A percentile compares a stretch with the other conserved stretches of the same genome.
phyloP scores from a whole-genome alignment of 2,113 vertebrate species.

The Oenanthe oenanthe region DNA sequence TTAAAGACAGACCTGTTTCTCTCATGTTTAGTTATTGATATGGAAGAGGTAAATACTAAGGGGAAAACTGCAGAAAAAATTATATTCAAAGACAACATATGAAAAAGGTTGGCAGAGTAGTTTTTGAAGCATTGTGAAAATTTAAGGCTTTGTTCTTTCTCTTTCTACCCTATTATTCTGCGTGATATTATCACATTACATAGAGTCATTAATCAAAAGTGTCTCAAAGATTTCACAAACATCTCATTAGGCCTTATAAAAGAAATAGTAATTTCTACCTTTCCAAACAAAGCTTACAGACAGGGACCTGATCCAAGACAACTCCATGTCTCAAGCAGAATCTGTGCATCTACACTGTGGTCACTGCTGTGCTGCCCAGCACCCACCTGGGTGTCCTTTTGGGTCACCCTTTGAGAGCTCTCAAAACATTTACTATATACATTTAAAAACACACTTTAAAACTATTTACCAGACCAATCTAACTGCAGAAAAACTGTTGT shows the following conservation, averaged over 20 bases:
- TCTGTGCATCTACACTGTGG: too few relatives aligned
- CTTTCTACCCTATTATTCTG: background rate
- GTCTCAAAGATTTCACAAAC: conserved; percentile 21
- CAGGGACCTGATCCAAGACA: background rate
- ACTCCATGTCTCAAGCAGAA: background rate
- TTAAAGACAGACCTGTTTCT: background rate
- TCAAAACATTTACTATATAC: background rate
- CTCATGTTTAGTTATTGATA: background rate
- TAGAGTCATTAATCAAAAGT: conserved; percentile 13
- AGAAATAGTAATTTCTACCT: background rate
- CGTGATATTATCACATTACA: conserved; percentile 1
- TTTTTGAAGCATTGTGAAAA: background rate
- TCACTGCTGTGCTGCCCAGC: background rate
- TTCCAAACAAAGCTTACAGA: background rate
- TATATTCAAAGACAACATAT: background rate
- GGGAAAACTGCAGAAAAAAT: background rate
- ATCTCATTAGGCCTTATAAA: background rate
- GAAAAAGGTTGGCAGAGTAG: background rate
- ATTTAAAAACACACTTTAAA: background rate
- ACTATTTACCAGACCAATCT: background rate
- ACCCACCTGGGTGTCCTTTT: background rate
- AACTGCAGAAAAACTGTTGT: background rate
- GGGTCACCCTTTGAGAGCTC: background rate
- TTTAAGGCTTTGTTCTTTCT: background rate
- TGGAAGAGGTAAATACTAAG: background rate